Evolutionary conservation across 1,140 invertebrate genomes (phyloP).

Genomic region (Teleogryllus occipitalis): DNA sequence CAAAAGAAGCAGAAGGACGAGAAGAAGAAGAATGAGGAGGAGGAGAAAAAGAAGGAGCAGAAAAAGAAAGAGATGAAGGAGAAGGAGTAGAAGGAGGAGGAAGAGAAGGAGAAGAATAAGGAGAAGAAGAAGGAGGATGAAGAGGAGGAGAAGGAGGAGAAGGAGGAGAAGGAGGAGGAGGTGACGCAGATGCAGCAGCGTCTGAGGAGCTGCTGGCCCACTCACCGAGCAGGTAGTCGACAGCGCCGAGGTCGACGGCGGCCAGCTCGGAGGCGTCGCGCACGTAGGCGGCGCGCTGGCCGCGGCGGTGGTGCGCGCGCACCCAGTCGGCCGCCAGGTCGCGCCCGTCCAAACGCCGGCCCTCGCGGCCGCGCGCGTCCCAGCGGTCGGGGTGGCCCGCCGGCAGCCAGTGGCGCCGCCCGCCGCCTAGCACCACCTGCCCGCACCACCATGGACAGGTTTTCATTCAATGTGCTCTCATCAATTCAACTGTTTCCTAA

Average conservation of each 20-base stretch:
- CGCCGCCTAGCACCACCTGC: conserved; percentile 65
- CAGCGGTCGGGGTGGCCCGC: conserved; percentile 43
- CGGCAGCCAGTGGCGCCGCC: conserved; percentile 58
- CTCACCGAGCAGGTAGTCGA: conserved; percentile 62
- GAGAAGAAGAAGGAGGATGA: neutral
- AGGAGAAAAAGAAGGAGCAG: neutral
- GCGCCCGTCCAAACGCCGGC: conserved; percentile 53
- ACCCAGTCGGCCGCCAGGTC: conserved; percentile 66
- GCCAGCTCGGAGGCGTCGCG: conserved; percentile 55
- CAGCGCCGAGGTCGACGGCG: conserved; percentile 46
- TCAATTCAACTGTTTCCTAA: too few relatives aligned
- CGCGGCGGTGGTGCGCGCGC: conserved; percentile 47
- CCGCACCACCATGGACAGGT: too few relatives aligned
- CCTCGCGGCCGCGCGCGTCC: conserved; percentile 50
- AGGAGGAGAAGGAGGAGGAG: neutral
- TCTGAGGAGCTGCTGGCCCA: too few relatives aligned
- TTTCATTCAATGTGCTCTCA: too few relatives aligned
- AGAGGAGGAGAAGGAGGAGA: neutral
- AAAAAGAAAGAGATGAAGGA: neutral
- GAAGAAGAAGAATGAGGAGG: neutral
- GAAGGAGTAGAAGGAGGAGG: neutral
- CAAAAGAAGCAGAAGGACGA: neutral
- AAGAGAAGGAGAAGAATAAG: neutral
- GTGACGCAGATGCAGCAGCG: neutral
- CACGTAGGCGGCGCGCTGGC: conserved; percentile 48